Base-by-base conservation (phyloP, 2,113 vertebrate species). In the Antechinus flavipes region DNA sequence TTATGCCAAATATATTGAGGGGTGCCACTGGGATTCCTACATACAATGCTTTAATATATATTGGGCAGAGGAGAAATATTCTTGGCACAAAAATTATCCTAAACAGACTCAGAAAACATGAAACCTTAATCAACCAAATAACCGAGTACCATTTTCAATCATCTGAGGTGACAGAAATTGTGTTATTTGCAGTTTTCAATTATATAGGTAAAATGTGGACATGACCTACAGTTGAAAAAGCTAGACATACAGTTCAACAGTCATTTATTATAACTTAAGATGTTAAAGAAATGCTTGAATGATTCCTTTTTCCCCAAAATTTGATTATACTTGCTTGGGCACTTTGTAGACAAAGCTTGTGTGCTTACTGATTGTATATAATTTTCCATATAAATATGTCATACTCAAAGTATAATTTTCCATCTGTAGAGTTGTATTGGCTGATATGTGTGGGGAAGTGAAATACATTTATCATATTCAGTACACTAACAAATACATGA, bases 381-480 rank as follows among this genome's bases (percentile, higher is more conserved):
- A 52, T 95, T 58, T 93, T 25, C 19, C 68, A 84, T 84, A 84
- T 42, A 84, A 76, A 76, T 42, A 84, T 91, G 24, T 89, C 55
- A 94, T 26, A 93, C 23, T 94, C 19, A 42, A 90, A 54, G 49
- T 95, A 54, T 50, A 58, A 84, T 93, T 94, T 26, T 30, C 0
- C 58, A 93, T 91, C 68, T 97, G 61, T 84, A 91, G 91, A 4
- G 3, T 93, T 95, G 12, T 0, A 50, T 47, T 94, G 90, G 47
- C 91, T 96, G 54, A 93, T 61, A 53, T 16, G 89, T 30, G 27
- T 55, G 42, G 23, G 50, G 94, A 92, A 89, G 96, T 49, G 27
- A 93, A 95, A 95, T 27, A 50, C 22, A 90, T 52, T 94, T 91
- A 95, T 96, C 47, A 94, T 91, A 95, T 10, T 93, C 46, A 54